Base-by-base conservation (phyloP, 1,140 invertebrate genomes). In the Brachionus sp. region DNA sequence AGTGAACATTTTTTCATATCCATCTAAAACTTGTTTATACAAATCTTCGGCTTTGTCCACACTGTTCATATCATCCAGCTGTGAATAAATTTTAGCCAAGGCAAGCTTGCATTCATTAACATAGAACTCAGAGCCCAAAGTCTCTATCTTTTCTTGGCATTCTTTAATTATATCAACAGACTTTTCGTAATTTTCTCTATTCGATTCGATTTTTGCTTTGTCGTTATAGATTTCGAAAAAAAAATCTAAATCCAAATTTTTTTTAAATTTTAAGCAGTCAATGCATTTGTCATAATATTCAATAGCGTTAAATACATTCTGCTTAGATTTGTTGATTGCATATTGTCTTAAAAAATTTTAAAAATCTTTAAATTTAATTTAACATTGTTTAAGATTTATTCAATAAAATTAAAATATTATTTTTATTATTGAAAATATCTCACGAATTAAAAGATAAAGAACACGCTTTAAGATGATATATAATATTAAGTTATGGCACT, bases 201-300 rank as follows among this genome's bases (percentile, higher is more conserved):
- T 75, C 6, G 29, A 75, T 19, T 75, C 70, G 5, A 75, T 75
- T 25, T 44, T 75, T 6, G 39, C 37, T 75, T 75, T 75, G 13
- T 75, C 70, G 37, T 23, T 3, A 29, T 29, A 75, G 3, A 75
- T 35, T 19, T 75, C 39, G 10, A 75, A 44, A 3, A 75, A 23
- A 12, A 46, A 7, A 46, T 46, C 37, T 10, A 19, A 19, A 39
- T 70, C 33, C 13, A 39, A 5, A 7, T 37, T 33, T 70, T 39
- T 68, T 12, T 42, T 44, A 3, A 6, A 5, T 29, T 46, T 13
- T 7, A 46, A n/a, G 12, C 16, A 75, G 44, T 75, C 70, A 12
- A 75, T 75, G 29, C 70, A 75, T 29, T 75, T 44, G 16, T 75
- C 70, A 33, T 75, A 75, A 39, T 46, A 75, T 29, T 44, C 70